Conservation (phyloP, 2,113 vertebrate species). For the Chamaetylas fuelleborni region DNA sequence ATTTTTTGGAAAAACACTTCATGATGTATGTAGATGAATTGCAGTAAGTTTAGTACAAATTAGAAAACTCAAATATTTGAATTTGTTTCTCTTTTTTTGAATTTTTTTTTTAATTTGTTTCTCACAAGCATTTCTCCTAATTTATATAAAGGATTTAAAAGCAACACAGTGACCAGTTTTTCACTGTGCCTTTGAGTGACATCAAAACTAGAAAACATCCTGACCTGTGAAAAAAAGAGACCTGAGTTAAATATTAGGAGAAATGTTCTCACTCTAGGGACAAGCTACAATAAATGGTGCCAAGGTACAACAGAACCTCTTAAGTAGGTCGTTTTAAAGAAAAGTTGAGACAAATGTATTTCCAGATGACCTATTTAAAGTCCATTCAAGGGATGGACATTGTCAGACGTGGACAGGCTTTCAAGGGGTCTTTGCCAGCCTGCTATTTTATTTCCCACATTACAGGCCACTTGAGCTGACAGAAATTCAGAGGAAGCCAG, state of each 20-base stretch:
- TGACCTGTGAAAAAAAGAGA: not conserved
- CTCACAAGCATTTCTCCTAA: fast-evolving
- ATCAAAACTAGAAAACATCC: not conserved
- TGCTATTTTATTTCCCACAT: not conserved
- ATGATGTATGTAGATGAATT: not conserved
- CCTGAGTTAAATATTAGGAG: not conserved
- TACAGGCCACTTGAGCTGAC: not conserved
- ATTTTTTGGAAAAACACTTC: not conserved
- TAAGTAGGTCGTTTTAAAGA: not conserved
- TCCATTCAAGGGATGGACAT: not conserved
- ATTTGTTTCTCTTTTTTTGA: not conserved
- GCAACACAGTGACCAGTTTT: not conserved
- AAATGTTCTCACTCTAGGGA: not conserved
- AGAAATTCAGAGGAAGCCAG: not conserved
- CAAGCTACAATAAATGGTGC: not conserved
- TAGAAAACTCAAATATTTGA: not conserved
- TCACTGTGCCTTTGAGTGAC: not conserved
- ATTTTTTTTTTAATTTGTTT: not conserved
- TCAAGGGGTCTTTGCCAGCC: not conserved
- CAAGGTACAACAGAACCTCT: not conserved
- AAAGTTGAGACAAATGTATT: not conserved
- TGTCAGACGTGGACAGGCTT: not conserved
- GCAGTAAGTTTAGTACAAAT: not conserved
- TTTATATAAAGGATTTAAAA: not conserved
- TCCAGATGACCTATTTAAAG: not conserved